phyloP scores from a whole-genome alignment of 2,113 vertebrate species.

The Pomatorhinus ruficollis region DNA sequence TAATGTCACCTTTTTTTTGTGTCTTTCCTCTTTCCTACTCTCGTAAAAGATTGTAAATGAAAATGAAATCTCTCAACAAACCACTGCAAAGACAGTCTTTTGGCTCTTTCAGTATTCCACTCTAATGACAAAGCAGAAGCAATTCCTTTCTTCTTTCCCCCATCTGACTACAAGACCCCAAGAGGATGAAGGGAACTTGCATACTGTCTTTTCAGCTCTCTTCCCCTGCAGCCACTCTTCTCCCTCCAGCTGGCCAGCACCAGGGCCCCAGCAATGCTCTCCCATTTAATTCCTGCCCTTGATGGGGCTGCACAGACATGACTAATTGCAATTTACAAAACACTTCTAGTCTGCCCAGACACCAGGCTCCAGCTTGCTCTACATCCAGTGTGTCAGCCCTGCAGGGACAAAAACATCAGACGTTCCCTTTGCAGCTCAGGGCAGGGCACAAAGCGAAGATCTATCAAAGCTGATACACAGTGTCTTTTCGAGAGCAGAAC shows the following conservation, averaged over 20 bases:
- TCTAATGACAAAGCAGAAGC: not conserved
- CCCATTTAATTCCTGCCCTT: not conserved
- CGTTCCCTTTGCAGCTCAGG: not conserved
- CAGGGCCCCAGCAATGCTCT: not conserved
- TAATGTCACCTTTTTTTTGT: not conserved
- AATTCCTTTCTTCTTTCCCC: not conserved
- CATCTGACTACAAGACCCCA: not conserved
- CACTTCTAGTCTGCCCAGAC: not conserved
- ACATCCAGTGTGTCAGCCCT: not conserved
- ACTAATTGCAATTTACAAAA: not conserved
- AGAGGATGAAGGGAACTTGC: not conserved
- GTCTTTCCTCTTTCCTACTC: not conserved
- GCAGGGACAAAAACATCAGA: not conserved
- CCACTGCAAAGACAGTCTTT: not conserved
- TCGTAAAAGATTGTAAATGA: not conserved
- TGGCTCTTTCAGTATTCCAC: not conserved
- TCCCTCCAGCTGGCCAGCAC: not conserved
- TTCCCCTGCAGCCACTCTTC: not conserved
- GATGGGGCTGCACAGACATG: not conserved
- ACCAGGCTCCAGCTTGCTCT: not conserved
- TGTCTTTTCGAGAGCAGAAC: not conserved
- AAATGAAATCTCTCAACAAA: not conserved
- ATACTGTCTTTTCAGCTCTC: not conserved
- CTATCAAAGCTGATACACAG: not conserved
- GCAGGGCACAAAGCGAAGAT: not conserved